Base-by-base conservation (phyloP, 1,140 invertebrate species). In the Gryon sp. region DNA sequence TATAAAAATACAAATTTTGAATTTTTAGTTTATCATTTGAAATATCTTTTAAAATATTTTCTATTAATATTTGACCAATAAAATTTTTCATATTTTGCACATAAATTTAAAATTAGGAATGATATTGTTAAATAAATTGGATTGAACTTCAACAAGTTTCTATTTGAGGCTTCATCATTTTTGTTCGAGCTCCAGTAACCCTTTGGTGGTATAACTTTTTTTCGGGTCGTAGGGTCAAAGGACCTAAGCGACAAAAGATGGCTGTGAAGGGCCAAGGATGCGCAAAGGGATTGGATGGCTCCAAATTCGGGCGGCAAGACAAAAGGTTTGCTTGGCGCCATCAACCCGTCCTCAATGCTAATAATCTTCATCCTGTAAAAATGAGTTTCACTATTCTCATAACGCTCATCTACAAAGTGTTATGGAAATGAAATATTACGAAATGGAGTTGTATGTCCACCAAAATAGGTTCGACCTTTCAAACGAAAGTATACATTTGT, bases 281-380 rank as follows among this genome's bases (percentile, higher is more conserved):
- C 38, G 65, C 24, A 48, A 74, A 70, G 43, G 28, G 48, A 62
- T 57, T 63, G 41, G 68, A 43, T 28, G 53, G 52, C 5, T 24
- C 38, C 19, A 38, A 40, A 36, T 69, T 77, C 20, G 41, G 62
- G 70, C 78, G 78, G 75, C 75, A 80, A 80, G 78, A 80, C 78
- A 80, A 80, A 78, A 70, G 70, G 41, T 28, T 22, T 24, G 55
- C 59, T 78, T 80, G 78, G 78, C 70, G 78, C 75, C 75, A 80
- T 75, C 65, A 73, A 63, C 66, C 65, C 69, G 62, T 65, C 65
- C 55, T 68, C 60, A 55, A 78, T 75, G 65, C 63, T 74, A 65
- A 73, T 76, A 70, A 70, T 65, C 73, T 65, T 65, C 73, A 60
- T 76, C 73, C 65, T 65, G 65, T 59, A 76, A 76, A 76, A 76